These are phyloP conservation scores for Pyrgilauda ruficollis DNA, from an alignment of 2,113 vertebrate species.

Conservation along the genomic window DNA sequence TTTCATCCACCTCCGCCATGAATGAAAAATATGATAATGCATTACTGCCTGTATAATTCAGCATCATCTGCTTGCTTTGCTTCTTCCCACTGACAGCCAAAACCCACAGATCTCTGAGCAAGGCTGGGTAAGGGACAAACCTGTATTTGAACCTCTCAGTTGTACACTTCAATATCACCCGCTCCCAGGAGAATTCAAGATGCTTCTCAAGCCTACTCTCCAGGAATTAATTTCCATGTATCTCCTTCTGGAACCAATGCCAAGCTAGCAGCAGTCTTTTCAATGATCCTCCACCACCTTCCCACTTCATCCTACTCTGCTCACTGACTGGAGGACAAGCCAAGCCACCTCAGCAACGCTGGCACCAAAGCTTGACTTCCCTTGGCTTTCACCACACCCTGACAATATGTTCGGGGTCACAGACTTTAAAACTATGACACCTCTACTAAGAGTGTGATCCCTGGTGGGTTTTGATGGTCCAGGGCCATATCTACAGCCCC, in stretches of 20 bases:
- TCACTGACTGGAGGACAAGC: background rate
- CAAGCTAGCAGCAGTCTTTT: background rate
- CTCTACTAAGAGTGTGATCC: background rate
- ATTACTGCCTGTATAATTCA: background rate
- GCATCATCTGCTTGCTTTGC: background rate
- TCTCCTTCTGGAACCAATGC: background rate
- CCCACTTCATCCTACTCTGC: background rate
- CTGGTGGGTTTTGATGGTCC: background rate
- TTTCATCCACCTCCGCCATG: background rate
- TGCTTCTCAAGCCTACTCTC: background rate
- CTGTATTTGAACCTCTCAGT: background rate
- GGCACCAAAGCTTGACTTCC: background rate
- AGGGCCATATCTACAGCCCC: background rate
- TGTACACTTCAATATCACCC: background rate
- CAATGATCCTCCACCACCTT: background rate
- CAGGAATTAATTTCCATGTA: background rate
- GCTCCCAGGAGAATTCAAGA: background rate
- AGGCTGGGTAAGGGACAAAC: background rate
- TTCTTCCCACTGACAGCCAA: background rate
- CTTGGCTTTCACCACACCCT: background rate
- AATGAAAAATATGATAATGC: conserved; percentile 17
- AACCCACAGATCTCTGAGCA: background rate
- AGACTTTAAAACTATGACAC: background rate
- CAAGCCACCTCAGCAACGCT: background rate
- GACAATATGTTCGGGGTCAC: background rate